phyloP scores from a whole-genome alignment of 2,797 vertebrate species.

The Euthynnus affinis region DNA sequence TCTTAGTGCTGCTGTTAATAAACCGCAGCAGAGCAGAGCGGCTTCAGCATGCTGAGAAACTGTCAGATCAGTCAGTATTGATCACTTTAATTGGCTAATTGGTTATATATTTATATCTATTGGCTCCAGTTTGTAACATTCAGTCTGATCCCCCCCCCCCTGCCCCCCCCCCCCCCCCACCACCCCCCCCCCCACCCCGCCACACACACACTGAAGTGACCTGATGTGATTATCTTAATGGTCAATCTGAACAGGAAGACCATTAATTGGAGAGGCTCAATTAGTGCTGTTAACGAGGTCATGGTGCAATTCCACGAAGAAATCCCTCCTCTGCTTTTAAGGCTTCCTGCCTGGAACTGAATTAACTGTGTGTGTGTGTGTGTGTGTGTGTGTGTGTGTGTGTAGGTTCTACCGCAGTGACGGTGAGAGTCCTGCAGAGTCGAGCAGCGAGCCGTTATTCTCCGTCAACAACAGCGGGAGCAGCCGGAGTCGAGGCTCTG shows the following conservation, averaged over 20 bases:
- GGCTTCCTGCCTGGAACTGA: slow-evolving; percentile 48
- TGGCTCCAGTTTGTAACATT: no score
- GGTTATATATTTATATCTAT: no score
- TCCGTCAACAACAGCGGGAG: slow-evolving; percentile 90
- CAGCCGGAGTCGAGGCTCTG: slow-evolving; percentile 88
- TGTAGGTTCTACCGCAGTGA: slow-evolving; percentile 94
- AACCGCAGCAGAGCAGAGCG: no score
- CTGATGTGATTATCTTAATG: slow-evolving; percentile 74
- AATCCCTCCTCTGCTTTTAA: slow-evolving; percentile 46
- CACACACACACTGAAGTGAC: background rate
- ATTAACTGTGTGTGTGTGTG: slow-evolving; percentile 58
- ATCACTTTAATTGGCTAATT: no score
- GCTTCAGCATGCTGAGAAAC: no score
- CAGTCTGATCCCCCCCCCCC: no score
- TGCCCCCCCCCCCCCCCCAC: no score
- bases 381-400: slow-evolving; percentile 50
- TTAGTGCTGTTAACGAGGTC: slow-evolving; percentile 70
- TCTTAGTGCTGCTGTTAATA: no score
- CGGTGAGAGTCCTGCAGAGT: slow-evolving; percentile 93
- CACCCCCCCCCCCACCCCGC: no score
- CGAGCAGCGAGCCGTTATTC: slow-evolving; percentile 92
- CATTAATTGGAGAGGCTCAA: slow-evolving; percentile 53
- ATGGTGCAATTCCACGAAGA: slow-evolving; percentile 58
- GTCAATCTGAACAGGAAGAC: slow-evolving; percentile 74
- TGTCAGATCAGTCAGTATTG: no score